phyloP scores from a whole-genome alignment of 2,797 vertebrate genomes.

The Pseudomugil gertrudae region DNA sequence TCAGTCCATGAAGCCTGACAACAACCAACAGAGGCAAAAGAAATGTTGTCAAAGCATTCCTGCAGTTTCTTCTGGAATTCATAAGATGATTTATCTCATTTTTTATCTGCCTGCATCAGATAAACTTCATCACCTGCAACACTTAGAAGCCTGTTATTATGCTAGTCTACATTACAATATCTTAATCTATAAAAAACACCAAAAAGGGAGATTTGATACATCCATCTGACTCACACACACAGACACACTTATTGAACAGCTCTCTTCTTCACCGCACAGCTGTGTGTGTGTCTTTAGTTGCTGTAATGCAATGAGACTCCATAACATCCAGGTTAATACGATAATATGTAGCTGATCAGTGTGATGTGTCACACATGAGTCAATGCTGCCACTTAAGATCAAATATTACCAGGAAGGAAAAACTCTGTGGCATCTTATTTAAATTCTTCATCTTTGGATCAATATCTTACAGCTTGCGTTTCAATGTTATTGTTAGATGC shows the following conservation, averaged over 20 bases:
- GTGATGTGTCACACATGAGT: too few relatives aligned
- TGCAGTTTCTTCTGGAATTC: not conserved
- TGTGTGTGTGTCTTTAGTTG: not conserved
- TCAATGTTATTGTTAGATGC: not conserved
- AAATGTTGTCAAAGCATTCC: not conserved
- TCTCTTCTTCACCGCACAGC: too few relatives aligned
- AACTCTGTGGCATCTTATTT: not conserved
- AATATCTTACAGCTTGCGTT: not conserved
- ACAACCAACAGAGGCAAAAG: not conserved
- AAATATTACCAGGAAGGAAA: not conserved
- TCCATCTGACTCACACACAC: too few relatives aligned
- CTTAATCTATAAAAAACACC: too few relatives aligned
- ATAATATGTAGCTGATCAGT: not conserved
- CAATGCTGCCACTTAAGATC: too few relatives aligned
- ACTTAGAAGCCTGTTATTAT: not conserved
- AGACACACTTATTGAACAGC: too few relatives aligned
- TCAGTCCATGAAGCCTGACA: not conserved
- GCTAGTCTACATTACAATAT: not conserved
- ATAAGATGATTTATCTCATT: not conserved
- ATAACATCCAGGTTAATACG: not conserved
- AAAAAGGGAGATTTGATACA: too few relatives aligned
- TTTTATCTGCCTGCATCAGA: not conserved
- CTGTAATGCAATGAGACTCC: not conserved
- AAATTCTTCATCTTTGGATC: not conserved
- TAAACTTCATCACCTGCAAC: not conserved